Evolutionary conservation across 2,888 invertebrate genomes (phyloP), one percentile per base, ranked within the genome.

Genomic region (Cabera pusaria): DNA sequence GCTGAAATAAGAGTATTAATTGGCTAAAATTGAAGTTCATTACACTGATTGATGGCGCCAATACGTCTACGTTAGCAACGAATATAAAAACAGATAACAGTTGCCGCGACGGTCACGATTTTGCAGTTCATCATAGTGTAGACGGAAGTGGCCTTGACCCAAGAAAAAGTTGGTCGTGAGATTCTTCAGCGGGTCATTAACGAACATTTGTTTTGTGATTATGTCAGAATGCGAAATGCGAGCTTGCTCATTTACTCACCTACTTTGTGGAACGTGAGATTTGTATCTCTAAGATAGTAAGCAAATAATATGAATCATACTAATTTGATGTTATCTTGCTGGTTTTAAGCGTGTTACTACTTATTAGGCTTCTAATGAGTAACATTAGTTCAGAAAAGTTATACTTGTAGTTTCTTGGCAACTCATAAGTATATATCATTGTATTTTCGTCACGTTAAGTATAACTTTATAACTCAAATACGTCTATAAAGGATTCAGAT

Each of bases 101-200:
- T 12, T 23, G 24, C 6, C 22, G 24, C 14, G 26, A 31, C 17
- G 18, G 39, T 26, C 22, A 38, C 32, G 21, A 20, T n/a, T n/a
- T n/a, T n/a, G 22, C 7, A 6, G 7, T 10, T 39, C 20, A 43
- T 49, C 25, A 12, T 34, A 11, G 33, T 36, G 25, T 33, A 32
- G 28, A 28, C 55, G 55, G 63, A 65, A 61, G 44, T 44, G 63
- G 36, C 72, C 75, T 71, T 76, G 73, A 52, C 45, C 44, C 46
- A 39, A 58, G 63, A 67, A 62, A 73, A 69, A 70, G 71, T 67
- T 38, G 61, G 59, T 58, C 59, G 55, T 54, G 56, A 58, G 51
- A 52, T 32, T 41, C 47, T 34, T 38, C 44, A 48, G 38, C 36
- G 35, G 69, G 67, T 71, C 68, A 74, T 56, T 67, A 61, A 46